A percentile compares a stretch with the other conserved stretches of the same genome.
phyloP scores from a whole-genome alignment of 2,113 vertebrate genomes.

The Solea solea region DNA sequence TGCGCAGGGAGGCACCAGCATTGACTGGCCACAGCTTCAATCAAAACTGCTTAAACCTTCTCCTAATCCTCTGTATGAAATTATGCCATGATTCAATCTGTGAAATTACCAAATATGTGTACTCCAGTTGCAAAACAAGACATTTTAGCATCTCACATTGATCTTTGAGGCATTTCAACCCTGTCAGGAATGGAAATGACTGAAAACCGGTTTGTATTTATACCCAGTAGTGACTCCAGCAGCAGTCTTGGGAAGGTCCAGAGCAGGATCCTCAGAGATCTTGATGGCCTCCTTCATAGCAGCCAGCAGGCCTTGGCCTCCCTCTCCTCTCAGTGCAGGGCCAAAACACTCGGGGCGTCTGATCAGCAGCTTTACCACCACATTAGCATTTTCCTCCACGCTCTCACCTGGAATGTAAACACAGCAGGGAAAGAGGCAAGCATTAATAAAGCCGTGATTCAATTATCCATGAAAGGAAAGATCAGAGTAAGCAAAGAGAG shows the following conservation, averaged over 20 bases:
- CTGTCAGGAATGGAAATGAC: not conserved
- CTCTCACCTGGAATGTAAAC: constrained; percentile 87
- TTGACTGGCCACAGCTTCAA: not conserved
- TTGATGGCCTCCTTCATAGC: constrained; percentile 95
- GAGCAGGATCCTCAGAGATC: constrained; percentile 91
- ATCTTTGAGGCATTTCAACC: not conserved
- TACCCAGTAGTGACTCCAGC: constrained; percentile 64
- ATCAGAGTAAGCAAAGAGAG: not conserved
- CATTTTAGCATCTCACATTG: not conserved
- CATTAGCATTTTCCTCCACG: constrained; percentile 96
- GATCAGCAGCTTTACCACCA: constrained; percentile 98
- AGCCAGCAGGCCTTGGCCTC: constrained; percentile 91
- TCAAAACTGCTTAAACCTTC: not conserved
- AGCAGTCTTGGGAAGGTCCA: constrained; percentile 85
- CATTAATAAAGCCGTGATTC: not conserved
- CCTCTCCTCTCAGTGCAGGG: constrained; percentile 94
- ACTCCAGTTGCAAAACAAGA: not conserved
- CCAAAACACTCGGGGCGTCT: constrained; percentile 95
- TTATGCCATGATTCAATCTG: not conserved
- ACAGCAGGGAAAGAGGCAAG: constrained; percentile 3
- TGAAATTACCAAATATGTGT: not conserved
- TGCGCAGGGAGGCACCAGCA: not conserved
- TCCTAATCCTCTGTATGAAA: no score
- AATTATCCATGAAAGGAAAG: not conserved
- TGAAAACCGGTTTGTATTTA: not conserved